These are phyloP conservation scores for Lanius ludovicianus DNA, from an alignment of 2,113 vertebrate genomes.

Conservation along the genomic window DNA sequence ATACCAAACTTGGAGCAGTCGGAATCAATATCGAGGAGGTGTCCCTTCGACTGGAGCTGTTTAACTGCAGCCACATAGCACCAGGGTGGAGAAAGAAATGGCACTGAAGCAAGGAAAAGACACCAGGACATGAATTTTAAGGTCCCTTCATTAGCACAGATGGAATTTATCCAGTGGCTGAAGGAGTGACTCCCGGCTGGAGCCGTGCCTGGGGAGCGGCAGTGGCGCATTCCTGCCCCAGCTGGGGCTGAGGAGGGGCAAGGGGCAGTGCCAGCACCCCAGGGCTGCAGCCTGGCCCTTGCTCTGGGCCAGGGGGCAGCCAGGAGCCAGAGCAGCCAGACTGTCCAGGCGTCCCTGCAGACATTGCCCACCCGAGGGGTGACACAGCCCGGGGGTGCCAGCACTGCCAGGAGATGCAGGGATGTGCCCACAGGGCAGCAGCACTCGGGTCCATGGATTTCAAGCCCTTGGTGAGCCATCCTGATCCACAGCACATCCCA, in stretches of 20 bases:
- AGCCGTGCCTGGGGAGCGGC: neutral
- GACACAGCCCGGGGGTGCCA: neutral
- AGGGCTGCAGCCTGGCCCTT: neutral
- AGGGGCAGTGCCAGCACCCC: neutral
- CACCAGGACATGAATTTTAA: neutral
- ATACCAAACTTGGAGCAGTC: constrained; percentile 31
- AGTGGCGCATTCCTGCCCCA: neutral
- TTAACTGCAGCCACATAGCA: constrained; percentile 46
- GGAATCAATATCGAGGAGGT: constrained; percentile 25
- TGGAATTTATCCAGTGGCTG: neutral
- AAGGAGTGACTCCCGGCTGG: neutral
- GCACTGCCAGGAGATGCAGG: neutral
- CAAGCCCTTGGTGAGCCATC: neutral
- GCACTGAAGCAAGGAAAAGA: neutral
- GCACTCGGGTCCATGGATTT: no score
- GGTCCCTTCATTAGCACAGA: neutral
- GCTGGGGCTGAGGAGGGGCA: neutral
- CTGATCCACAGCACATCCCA: neutral
- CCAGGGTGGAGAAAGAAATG: constrained; percentile 9
- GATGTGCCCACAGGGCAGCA: neutral
- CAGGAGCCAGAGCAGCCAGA: neutral
- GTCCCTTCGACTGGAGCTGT: neutral
- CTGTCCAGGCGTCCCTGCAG: neutral
- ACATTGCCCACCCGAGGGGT: neutral
- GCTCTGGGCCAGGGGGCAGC: neutral